Evolutionary conservation across 1,140 invertebrate species (phyloP).

Genomic region (Ctenoplectra terminalis): DNA sequence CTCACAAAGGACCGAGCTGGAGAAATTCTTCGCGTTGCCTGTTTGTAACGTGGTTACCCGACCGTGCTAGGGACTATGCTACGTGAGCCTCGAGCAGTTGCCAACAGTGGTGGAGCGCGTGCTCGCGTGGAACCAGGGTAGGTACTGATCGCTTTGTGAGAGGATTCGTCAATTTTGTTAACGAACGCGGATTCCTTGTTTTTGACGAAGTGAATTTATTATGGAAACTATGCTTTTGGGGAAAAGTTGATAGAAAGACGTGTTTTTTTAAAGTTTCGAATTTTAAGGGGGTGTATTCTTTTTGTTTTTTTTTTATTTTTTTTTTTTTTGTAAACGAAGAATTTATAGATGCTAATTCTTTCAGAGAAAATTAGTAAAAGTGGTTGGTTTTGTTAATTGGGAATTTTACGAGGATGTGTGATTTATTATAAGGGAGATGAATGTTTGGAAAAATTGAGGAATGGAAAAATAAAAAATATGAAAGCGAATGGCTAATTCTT

Average conservation of each 20-base stretch:
- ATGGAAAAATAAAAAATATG: too few relatives aligned
- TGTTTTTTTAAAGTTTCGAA: too few relatives aligned
- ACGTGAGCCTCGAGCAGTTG: neutral
- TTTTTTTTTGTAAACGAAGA: too few relatives aligned
- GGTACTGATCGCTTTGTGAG: neutral
- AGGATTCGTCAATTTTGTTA: neutral
- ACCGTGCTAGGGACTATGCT: neutral
- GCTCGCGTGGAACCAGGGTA: neutral
- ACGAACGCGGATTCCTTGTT: neutral
- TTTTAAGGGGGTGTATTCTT: too few relatives aligned
- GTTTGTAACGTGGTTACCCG: constrained; percentile 40
- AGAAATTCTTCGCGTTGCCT: neutral
- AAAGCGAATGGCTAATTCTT: too few relatives aligned
- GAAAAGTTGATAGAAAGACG: neutral
- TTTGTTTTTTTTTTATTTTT: neutral
- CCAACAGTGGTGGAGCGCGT: neutral
- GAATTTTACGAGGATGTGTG: too few relatives aligned
- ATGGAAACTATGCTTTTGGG: neutral
- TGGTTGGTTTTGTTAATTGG: too few relatives aligned
- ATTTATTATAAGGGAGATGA: too few relatives aligned
- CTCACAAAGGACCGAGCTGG: constrained; percentile 12
- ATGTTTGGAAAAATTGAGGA: too few relatives aligned
- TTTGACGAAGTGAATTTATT: neutral
- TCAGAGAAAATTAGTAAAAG: too few relatives aligned
- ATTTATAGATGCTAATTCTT: too few relatives aligned